Conservation (phyloP, 2,113 vertebrate species). For the Corythaeola cristata region DNA sequence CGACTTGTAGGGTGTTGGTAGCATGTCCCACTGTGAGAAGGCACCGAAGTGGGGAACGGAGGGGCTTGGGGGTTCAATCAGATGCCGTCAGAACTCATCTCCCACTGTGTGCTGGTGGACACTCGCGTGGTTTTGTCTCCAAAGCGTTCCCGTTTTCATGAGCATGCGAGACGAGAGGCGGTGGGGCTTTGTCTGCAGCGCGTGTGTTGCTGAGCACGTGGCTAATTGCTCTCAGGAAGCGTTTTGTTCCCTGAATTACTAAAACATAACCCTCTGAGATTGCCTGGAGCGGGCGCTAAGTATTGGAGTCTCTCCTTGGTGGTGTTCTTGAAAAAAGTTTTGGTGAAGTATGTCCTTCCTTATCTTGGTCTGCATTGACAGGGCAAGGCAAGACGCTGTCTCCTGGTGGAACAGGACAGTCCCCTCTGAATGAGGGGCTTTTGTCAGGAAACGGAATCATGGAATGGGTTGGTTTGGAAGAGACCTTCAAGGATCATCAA, state of each 20-base stretch:
- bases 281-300: fast-evolving
- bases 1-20: background rate
- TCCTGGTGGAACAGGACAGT: too few species aligned
- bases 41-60: background rate
- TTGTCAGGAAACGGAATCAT: background rate
- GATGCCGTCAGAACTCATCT: fast-evolving
- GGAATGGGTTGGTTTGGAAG: too few species aligned
- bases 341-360: too few species aligned
- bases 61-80: background rate
- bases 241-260: too few species aligned
- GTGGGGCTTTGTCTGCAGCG: fast-evolving
- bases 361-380: too few species aligned
- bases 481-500: too few species aligned
- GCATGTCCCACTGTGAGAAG: background rate
- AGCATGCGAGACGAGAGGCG: fast-evolving
- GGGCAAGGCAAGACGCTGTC: too few species aligned
- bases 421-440: background rate
- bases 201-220: fast-evolving
- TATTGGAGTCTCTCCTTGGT: background rate
- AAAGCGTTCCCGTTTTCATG: fast-evolving
- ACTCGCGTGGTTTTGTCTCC: fast-evolving
- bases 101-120: fast-evolving
- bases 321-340: too few species aligned
- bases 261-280: background rate
- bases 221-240: background rate